Percentiles rank a stretch among this genome's conserved stretches.
Conservation (phyloP, 2,888 invertebrate species). For the Leptinotarsa tumamoca region DNA sequence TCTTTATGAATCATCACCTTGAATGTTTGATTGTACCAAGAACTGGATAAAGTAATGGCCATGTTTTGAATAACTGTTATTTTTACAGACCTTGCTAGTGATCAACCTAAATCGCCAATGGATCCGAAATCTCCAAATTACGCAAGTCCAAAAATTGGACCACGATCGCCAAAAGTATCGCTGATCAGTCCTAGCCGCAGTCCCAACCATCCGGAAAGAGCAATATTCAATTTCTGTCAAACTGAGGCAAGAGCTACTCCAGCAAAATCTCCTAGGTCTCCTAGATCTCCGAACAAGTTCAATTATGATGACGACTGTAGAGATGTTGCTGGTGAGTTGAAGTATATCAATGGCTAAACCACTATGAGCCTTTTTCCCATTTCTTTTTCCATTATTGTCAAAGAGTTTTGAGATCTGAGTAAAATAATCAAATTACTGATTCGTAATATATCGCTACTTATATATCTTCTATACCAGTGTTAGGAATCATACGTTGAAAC, state of each 20-base stretch:
- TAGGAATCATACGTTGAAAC: too few relatives aligned
- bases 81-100: constrained; percentile 31
- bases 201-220: constrained; percentile 48
- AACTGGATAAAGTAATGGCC: too few relatives aligned
- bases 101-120: constrained; percentile 49
- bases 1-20: too few relatives aligned
- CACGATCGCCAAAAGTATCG: constrained; percentile 58
- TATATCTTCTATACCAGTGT: too few relatives aligned
- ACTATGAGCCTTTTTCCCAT: too few relatives aligned
- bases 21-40: too few relatives aligned
- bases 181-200: constrained; percentile 57
- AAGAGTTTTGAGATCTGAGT: too few relatives aligned
- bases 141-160: constrained; percentile 48
- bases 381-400: too few relatives aligned
- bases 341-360: too few relatives aligned
- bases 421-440: too few relatives aligned
- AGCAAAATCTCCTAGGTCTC: constrained; percentile 58
- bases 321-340: constrained; percentile 32
- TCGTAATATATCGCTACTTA: too few relatives aligned
- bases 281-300: constrained; percentile 56
- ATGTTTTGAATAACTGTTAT: background rate
- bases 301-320: constrained; percentile 52
- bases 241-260: constrained; percentile 44
- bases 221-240: constrained; percentile 51
- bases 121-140: constrained; percentile 55